Percentiles rank a stretch among this genome's conserved stretches.
Evolutionary conservation across 2,113 vertebrate species (phyloP).

Genomic region (Globicephala melas): DNA sequence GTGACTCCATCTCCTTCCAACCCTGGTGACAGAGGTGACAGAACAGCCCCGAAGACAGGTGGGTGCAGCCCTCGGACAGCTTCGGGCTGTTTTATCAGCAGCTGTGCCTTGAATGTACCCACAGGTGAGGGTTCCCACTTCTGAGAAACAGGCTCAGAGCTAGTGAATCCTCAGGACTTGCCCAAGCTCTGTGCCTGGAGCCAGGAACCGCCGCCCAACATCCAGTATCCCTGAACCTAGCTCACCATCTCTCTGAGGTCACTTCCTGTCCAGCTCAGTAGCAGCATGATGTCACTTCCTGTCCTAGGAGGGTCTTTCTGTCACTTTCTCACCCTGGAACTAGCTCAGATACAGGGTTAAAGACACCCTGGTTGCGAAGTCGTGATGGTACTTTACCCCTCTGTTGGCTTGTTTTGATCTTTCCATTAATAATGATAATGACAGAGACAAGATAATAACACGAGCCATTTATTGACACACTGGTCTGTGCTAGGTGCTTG

Average conservation of each 20-base stretch:
- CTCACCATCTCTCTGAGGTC: neutral
- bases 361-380: neutral
- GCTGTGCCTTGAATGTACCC: neutral
- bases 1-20: neutral
- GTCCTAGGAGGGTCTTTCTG: neutral
- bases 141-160: neutral
- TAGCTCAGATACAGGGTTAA: neutral
- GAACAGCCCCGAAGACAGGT: neutral
- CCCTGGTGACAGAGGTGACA: neutral
- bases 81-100: neutral
- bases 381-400: neutral
- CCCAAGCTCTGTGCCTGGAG: neutral
- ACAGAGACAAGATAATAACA: neutral
- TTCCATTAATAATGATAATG: constrained; percentile 15
- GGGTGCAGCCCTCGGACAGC: neutral
- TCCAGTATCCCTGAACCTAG: neutral
- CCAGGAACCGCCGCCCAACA: neutral
- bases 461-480: neutral
- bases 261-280: neutral
- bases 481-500: neutral
- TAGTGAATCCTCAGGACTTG: neutral
- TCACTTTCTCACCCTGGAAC: neutral
- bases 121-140: neutral
- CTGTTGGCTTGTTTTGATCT: neutral
- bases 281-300: neutral